Conservation (phyloP, 1,140 invertebrate genomes). For the Cyphomyrmex costatus region DNA sequence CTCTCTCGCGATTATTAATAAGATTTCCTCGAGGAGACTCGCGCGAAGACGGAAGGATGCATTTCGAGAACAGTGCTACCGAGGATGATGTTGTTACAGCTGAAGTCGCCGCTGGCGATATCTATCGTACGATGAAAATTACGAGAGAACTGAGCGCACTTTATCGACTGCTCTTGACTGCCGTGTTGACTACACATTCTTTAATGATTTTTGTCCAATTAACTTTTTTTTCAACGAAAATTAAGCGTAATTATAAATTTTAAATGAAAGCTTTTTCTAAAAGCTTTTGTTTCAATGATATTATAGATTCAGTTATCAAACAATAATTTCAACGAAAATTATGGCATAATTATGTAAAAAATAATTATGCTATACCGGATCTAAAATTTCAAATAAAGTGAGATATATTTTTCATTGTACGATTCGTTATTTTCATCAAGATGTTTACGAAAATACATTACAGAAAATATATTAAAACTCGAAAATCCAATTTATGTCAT, state of each 20-base stretch:
- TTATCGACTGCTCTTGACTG: conserved; percentile 32
- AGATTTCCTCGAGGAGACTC: not conserved
- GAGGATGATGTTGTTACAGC: not conserved
- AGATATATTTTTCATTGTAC: not conserved
- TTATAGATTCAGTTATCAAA: too few species aligned
- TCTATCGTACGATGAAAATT: conserved; percentile 28
- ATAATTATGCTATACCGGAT: not conserved
- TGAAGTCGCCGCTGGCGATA: conserved; percentile 8
- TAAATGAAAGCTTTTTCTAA: too few species aligned
- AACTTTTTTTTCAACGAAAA: not conserved
- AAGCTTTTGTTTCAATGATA: too few species aligned
- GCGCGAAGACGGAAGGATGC: not conserved
- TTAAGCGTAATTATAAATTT: too few species aligned
- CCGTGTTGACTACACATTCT: not conserved
- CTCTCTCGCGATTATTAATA: not conserved
- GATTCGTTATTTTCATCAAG: conserved; percentile 2
- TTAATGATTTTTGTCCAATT: not conserved
- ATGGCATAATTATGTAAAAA: too few species aligned
- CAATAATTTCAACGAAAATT: conserved; percentile 10
- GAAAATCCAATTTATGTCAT: not conserved
- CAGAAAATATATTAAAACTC: not conserved
- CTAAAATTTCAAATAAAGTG: not conserved
- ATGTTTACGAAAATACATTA: not conserved
- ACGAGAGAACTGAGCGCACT: not conserved
- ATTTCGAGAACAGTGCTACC: too few species aligned